phyloP scores from a whole-genome alignment of 2,888 invertebrate genomes.

The Stictocephala bisonia region DNA sequence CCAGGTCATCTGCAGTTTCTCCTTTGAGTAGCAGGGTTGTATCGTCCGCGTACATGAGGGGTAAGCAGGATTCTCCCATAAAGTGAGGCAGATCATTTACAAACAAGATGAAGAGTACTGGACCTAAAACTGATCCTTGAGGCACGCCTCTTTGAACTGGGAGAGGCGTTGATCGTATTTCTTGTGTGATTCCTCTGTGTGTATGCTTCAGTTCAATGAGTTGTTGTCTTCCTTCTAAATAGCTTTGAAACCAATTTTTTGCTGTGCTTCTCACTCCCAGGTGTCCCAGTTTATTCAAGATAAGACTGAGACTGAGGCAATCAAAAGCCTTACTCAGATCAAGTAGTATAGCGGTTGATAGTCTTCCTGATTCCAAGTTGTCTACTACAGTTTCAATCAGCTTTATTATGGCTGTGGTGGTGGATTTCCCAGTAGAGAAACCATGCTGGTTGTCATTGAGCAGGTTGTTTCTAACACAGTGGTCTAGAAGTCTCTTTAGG shows the following conservation, averaged over 20 bases:
- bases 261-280: too few species aligned
- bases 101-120: not conserved
- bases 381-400: constrained; percentile 2
- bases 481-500: constrained; percentile 5
- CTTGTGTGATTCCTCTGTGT: not conserved
- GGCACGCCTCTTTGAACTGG: not conserved
- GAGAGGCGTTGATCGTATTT: not conserved
- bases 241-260: too few species aligned
- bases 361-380: not conserved
- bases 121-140: not conserved
- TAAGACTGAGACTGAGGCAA: not conserved
- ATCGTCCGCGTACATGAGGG: not conserved
- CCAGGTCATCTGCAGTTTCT: constrained; percentile 4
- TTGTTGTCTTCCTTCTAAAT: too few species aligned
- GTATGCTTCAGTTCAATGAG: too few species aligned
- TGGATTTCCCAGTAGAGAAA: not conserved
- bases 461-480: not conserved
- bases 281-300: not conserved
- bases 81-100: not conserved
- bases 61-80: not conserved
- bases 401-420: not conserved
- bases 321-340: not conserved
- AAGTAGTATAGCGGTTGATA: not conserved
- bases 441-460: not conserved
- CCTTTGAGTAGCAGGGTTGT: not conserved